Conservation (phyloP, 2,888 invertebrate genomes). For the Campopleginae sp. region DNA sequence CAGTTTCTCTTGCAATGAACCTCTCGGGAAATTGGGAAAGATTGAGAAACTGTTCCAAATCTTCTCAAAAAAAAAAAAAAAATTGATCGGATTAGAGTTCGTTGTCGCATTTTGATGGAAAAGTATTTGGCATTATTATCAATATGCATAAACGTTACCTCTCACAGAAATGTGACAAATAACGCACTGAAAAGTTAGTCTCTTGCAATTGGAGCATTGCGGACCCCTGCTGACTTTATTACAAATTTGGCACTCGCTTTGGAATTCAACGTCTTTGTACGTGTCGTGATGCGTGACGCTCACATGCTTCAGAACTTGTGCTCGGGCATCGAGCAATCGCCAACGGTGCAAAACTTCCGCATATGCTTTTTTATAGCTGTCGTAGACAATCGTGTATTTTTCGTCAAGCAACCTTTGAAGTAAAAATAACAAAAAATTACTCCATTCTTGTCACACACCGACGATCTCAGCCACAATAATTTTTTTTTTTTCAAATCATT, state of each 20-base stretch:
- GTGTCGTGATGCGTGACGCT: slow-evolving; percentile 84
- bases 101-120: not conserved
- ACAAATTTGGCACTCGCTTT: slow-evolving; percentile 90
- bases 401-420: slow-evolving; percentile 82
- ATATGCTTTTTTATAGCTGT: slow-evolving; percentile 94
- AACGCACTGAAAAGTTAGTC: slow-evolving; percentile 91
- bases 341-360: slow-evolving; percentile 95
- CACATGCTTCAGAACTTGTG: slow-evolving; percentile 89
- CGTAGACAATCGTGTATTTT: slow-evolving; percentile 87
- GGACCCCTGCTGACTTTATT: slow-evolving; percentile 88
- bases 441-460: not conserved
- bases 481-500: not conserved
- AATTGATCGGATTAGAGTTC: not conserved
- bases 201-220: slow-evolving; percentile 90
- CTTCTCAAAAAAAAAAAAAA: not conserved
- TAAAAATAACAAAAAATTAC: not conserved
- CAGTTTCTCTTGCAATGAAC: not conserved
- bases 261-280: slow-evolving; percentile 89
- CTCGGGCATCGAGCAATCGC: slow-evolving; percentile 91
- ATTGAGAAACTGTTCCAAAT: not conserved
- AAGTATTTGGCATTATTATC: not conserved
- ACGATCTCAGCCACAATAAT: not conserved
- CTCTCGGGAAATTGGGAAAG: not conserved
- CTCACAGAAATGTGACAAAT: slow-evolving; percentile 94
- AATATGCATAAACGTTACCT: slow-evolving; percentile 84